Base-by-base conservation (phyloP, 2,888 invertebrate genomes). In the Scrobipalpa atriplicella region DNA sequence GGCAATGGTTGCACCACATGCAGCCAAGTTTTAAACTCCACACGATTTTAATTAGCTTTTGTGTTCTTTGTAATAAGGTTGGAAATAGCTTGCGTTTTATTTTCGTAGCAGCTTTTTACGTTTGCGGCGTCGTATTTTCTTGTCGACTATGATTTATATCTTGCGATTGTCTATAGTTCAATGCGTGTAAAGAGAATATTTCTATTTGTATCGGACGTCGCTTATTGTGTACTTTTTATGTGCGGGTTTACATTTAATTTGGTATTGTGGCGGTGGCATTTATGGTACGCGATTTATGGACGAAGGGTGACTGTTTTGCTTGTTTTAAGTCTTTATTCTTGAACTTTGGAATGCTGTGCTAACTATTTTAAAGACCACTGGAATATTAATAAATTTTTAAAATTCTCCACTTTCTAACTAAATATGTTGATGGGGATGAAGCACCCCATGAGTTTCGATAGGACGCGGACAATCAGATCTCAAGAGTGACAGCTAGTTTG, bases 61-160 rank as follows among this genome's bases (percentile, higher is more conserved):
- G 80, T 68, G 38, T 0, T n/a, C 0, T 0, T 0, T 5, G 9
- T 0, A 0, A 58, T 78, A 81, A 72, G 69, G 81, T 73, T 73
- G 61, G 73, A 43, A 72, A 69, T 81, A 5, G 70, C 5, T 38
- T 69, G 52, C 2, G 19, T 64, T 72, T 70, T 66, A 43, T 19
- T 1, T 38, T 69, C 71, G 2, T 2, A 62, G 64, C 38, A n/a
- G 62, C 66, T 66, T 63, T 69, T 61, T 72, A 78, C 67, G 68
- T 77, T 86, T 77, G 85, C 75, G 70, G 51, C 68, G 70, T 78
- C 74, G 80, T 84, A 85, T 88, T 89, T 89, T 90, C 90, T 90
- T 89, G 90, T 91, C 89, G 89, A 83, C 81, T 87, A 85, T 90
- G 92, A 92, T 92, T 92, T 92, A 92, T 91, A 78, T 73, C 77